Conservation (phyloP, 2,797 vertebrate genomes). For the Gambusia yucatana region DNA sequence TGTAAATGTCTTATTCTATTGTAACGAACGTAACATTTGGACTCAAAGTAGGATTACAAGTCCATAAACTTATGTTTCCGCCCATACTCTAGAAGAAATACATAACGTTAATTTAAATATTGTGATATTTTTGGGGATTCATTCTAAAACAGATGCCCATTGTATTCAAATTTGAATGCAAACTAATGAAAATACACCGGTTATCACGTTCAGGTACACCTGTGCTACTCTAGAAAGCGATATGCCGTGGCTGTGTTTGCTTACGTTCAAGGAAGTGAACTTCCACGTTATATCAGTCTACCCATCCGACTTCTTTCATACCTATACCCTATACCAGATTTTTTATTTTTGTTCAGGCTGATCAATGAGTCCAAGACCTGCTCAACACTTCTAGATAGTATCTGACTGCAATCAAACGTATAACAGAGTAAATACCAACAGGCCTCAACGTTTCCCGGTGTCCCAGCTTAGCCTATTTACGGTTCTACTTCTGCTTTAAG, state of each 20-base stretch:
- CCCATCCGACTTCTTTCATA: background rate
- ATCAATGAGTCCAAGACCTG: background rate
- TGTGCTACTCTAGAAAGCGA: background rate
- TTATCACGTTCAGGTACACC: background rate
- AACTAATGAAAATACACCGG: background rate
- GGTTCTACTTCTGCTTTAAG: background rate
- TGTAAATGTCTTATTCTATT: background rate
- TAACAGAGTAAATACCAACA: background rate
- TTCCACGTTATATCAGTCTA: background rate
- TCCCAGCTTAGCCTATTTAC: background rate
- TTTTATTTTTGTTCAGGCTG: background rate
- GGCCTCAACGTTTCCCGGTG: slow-evolving; percentile 31
- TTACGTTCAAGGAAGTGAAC: slow-evolving; percentile 15
- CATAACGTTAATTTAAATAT: background rate
- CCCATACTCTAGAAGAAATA: background rate
- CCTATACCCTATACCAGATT: background rate
- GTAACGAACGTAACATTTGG: background rate
- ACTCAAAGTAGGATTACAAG: background rate
- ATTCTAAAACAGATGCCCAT: background rate
- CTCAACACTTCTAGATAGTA: background rate
- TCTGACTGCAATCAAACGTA: background rate
- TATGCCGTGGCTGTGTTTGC: background rate
- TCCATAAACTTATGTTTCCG: background rate
- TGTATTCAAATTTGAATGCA: slow-evolving; percentile 32
- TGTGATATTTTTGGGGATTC: background rate